phyloP scores from a whole-genome alignment of 2,888 invertebrate species.

The Orthosia incerta region DNA sequence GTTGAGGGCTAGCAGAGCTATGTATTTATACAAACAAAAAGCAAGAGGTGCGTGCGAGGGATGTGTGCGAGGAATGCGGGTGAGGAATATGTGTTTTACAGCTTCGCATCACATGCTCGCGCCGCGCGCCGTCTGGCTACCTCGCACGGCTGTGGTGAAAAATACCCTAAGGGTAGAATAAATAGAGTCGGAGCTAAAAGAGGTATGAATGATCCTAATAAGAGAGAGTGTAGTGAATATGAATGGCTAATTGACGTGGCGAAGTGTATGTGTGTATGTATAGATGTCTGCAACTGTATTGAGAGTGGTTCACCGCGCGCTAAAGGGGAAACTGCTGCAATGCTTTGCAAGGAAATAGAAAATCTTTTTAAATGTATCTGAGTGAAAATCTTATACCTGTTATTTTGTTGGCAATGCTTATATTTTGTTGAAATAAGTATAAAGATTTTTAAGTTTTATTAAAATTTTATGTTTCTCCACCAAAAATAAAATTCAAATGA shows the following conservation, averaged over 20 bases:
- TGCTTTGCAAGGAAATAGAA: constrained; percentile 51
- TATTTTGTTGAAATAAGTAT: not conserved
- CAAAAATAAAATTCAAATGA: too few species aligned
- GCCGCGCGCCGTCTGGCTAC: not conserved
- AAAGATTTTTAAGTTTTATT: too few species aligned
- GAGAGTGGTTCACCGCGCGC: constrained; percentile 40
- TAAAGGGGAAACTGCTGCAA: constrained; percentile 39
- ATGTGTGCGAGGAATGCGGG: too few species aligned
- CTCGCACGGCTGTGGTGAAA: not conserved
- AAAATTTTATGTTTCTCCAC: too few species aligned
- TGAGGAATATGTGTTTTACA: too few species aligned
- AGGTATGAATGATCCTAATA: constrained; percentile 59
- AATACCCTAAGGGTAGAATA: constrained; percentile 17
- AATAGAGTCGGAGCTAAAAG: constrained; percentile 44
- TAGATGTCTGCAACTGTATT: constrained; percentile 36
- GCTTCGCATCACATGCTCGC: not conserved
- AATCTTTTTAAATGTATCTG: constrained; percentile 44
- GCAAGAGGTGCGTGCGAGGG: too few species aligned
- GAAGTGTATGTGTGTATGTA: constrained; percentile 42
- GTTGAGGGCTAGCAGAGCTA: too few species aligned
- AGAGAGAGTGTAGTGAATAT: constrained; percentile 51
- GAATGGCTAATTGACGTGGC: constrained; percentile 57
- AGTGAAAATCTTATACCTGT: constrained; percentile 18
- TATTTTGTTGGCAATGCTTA: constrained; percentile 14
- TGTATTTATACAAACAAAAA: too few species aligned